Evolutionary conservation across 2,888 invertebrate genomes (phyloP).

Genomic region (Cryptus armator): DNA sequence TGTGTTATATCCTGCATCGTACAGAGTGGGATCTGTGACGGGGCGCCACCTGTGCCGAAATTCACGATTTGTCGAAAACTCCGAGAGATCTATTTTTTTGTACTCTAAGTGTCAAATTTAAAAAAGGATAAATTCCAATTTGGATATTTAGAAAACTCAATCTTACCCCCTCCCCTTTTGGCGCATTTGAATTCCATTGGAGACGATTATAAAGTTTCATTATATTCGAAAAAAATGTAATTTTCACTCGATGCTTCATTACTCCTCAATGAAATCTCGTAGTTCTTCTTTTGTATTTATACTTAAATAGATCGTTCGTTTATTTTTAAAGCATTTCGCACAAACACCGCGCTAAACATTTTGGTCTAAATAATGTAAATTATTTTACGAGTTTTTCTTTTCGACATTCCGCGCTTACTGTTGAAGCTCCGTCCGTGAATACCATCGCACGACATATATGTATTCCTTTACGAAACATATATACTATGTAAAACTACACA

Average conservation of each 20-base stretch:
- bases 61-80: too few relatives aligned
- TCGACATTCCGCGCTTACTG: slow-evolving; percentile 27
- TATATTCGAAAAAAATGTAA: too few relatives aligned
- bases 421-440: slow-evolving; percentile 33
- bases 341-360: slow-evolving; percentile 80
- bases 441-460: slow-evolving; percentile 27
- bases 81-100: too few relatives aligned
- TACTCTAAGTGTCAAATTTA: too few relatives aligned
- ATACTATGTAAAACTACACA: slow-evolving; percentile 53
- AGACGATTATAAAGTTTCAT: too few relatives aligned
- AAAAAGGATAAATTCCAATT: too few relatives aligned
- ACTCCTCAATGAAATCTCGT: slow-evolving; percentile 15
- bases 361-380: slow-evolving; percentile 77
- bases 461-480: slow-evolving; percentile 33
- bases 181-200: too few relatives aligned
- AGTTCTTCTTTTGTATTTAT: slow-evolving; percentile 53
- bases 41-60: too few relatives aligned
- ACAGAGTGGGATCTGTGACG: too few relatives aligned
- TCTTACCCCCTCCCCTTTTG: too few relatives aligned
- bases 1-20: too few relatives aligned
- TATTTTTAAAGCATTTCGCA: slow-evolving; percentile 80
- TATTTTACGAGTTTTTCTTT: slow-evolving; percentile 63
- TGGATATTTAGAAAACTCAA: too few relatives aligned
- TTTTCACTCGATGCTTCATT: not conserved
- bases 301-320: slow-evolving; percentile 77